A percentile compares a stretch with the other conserved stretches of the same genome.
These are phyloP conservation scores for Gymnocheta viridis DNA, from an alignment of 2,888 invertebrate genomes.

Conservation along the genomic window DNA sequence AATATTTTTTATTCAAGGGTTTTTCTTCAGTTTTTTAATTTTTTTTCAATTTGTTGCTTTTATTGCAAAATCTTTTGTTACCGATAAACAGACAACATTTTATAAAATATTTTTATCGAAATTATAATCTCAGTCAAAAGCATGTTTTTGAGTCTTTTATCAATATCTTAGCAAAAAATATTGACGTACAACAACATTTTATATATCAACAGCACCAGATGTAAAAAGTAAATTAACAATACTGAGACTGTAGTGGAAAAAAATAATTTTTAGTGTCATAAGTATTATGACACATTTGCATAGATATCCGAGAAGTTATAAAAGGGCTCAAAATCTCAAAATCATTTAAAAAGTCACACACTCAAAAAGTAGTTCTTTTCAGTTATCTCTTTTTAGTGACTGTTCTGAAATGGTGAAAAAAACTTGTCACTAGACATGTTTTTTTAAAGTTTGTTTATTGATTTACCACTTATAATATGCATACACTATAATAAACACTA, in stretches of 20 bases:
- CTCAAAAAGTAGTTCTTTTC: too few relatives aligned
- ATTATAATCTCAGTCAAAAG: constrained; percentile 17
- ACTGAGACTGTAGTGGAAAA: background rate
- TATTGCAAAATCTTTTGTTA: constrained; percentile 29
- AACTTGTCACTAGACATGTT: too few relatives aligned
- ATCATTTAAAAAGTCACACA: background rate
- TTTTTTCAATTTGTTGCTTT: background rate
- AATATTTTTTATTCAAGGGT: background rate
- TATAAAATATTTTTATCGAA: constrained; percentile 11
- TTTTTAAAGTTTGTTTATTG: too few relatives aligned
- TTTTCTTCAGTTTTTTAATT: background rate
- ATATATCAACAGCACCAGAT: constrained; percentile 15
- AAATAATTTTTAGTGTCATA: background rate
- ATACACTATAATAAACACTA: too few relatives aligned
- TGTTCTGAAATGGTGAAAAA: background rate
- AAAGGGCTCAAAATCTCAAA: background rate
- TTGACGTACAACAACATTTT: constrained; percentile 30
- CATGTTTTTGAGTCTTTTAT: background rate
- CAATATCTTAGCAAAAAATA: background rate
- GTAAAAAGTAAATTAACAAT: constrained; percentile 15
- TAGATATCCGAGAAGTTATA: constrained; percentile 23
- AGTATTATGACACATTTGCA: constrained; percentile 44
- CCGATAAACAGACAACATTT: background rate
- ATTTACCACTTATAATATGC: too few relatives aligned
- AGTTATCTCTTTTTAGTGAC: background rate